These are phyloP conservation scores for Cyrtorhinus lividipennis DNA, from an alignment of 1,140 invertebrate species.

Conservation along the genomic window DNA sequence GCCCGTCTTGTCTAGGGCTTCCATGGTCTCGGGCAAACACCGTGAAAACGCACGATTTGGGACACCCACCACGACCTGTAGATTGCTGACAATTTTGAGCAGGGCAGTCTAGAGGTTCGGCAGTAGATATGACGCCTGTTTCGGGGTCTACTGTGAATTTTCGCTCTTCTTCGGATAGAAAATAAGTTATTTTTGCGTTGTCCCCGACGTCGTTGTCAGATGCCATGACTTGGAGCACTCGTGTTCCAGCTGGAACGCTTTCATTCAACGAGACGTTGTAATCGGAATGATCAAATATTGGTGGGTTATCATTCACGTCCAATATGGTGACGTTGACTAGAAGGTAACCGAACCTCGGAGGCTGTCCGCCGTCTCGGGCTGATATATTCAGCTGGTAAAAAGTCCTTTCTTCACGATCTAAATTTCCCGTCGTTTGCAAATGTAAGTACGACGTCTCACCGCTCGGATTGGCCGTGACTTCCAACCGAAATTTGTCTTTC, in stretches of 20 bases:
- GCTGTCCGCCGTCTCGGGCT: constrained; percentile 68
- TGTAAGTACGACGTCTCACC: constrained; percentile 79
- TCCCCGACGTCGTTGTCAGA: constrained; percentile 82
- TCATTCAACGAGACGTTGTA: constrained; percentile 85
- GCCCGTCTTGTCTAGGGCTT: constrained; percentile 70
- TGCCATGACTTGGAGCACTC: constrained; percentile 76
- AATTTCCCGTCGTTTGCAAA: constrained; percentile 72
- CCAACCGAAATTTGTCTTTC: constrained; percentile 71
- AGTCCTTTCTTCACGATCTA: constrained; percentile 73
- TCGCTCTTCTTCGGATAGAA: constrained; percentile 64
- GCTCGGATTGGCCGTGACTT: constrained; percentile 72
- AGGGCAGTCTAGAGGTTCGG: constrained; percentile 62
- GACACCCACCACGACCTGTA: constrained; percentile 40
- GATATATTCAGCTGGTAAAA: constrained; percentile 79
- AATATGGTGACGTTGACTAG: constrained; percentile 80
- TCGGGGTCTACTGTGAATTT: constrained; percentile 81
- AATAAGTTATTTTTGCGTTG: constrained; percentile 84
- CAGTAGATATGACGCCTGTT: constrained; percentile 69
- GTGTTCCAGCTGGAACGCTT: constrained; percentile 71
- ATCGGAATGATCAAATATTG: constrained; percentile 82
- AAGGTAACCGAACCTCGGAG: constrained; percentile 64
- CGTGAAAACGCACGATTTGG: constrained; percentile 85
- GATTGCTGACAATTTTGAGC: constrained; percentile 36
- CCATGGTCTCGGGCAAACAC: constrained; percentile 88
- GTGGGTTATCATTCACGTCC: constrained; percentile 90